Evolutionary conservation across 53 echinoderm and acorn worm genomes (phyloP), one percentile per base, ranked within the genome.

Genomic region (Echinarachnius parma): DNA sequence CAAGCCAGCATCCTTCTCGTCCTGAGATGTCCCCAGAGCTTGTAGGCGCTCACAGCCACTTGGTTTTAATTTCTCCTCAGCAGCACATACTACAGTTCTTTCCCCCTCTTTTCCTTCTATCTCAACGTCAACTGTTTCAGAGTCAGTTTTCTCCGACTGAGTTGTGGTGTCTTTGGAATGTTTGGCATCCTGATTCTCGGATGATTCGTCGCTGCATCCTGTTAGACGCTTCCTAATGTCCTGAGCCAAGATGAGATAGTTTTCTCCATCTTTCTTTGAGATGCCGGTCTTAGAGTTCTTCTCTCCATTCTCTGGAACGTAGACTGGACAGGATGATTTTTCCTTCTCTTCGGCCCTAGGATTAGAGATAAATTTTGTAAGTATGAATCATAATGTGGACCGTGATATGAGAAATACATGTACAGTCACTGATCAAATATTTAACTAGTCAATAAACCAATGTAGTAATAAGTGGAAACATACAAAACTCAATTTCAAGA

Each of bases 291-390:
- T 57, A 33, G 33, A 9, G 31, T 28, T 34, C 10, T 46, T 59
- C 47, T 76, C 60, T 2, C 60, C 37, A 14, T 81, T 69, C 56
- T 54, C 82, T 20, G 84, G 85, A 59, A 84, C 60, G 64, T 84
- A 84, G 30, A 84, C 85, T 46, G 78, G 85, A 58, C 85, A 84
- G 20, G 32, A 66, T 31, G 79, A 58, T 57, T 39, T 72, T 28
- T 72, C 74, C 9, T 22, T 57, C 9, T 56, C 72, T 27, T 57
- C 74, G 18, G 57, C 27, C 23, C 74, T 72, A 1, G 1, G 34
- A 27, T 57, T 0, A 33, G 53, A 69, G 13, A 42, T 8, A 42
- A 42, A 42, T n/a, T n/a, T n/a, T n/a, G n/a, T n/a, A n/a, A n/a
- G n/a, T n/a, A n/a, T n/a, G n/a, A n/a, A n/a, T n/a, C n/a, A n/a